Evolutionary conservation across 2,888 invertebrate species (phyloP), one percentile per base, ranked within the genome.

Genomic region (Byasa hedistus): DNA sequence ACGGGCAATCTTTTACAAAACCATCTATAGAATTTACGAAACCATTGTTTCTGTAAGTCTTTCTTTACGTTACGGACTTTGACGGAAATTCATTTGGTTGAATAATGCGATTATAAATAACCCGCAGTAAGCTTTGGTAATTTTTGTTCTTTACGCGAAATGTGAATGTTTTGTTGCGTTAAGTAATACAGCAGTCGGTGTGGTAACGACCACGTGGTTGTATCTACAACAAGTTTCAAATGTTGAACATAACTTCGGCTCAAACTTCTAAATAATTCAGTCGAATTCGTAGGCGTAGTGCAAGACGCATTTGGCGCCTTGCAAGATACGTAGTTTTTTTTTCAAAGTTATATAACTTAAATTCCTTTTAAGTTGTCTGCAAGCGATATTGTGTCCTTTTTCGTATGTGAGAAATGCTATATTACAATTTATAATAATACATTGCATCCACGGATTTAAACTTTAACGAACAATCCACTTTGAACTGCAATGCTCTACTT

Each of bases 271-370:
- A 78, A 76, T 80, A 83, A 82, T 82, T 84, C 78, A 76, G 77
- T 77, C 79, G 79, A 84, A 78, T 75, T 80, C 77, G 78, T 79
- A 81, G 80, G 76, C 76, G 81, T 78, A 83, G 78, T 85, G 85
- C 86, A 86, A 78, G 85, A 79, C 82, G 86, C 87, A 86, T 89
- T 89, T 88, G 89, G 89, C 90, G 89, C 89, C 89, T 86, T 83
- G 79, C 78, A 76, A 86, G 87, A 87, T 85, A 85, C 83, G 83
- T 79, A 48, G 81, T 79, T 79, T 80, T 86, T 87, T 62, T 78
- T 87, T 88, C 82, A 83, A 78, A 83, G 86, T 86, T 88, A 89
- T 85, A 84, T 85, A 85, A 83, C 83, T 84, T 75, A 76, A 87
- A 90, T 88, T 89, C 88, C 85, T 82, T 68, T 70, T 69, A n/a